These are phyloP conservation scores for Trichogramma evanescens DNA, from an alignment of 2,888 invertebrate genomes.

Conservation along the genomic window DNA sequence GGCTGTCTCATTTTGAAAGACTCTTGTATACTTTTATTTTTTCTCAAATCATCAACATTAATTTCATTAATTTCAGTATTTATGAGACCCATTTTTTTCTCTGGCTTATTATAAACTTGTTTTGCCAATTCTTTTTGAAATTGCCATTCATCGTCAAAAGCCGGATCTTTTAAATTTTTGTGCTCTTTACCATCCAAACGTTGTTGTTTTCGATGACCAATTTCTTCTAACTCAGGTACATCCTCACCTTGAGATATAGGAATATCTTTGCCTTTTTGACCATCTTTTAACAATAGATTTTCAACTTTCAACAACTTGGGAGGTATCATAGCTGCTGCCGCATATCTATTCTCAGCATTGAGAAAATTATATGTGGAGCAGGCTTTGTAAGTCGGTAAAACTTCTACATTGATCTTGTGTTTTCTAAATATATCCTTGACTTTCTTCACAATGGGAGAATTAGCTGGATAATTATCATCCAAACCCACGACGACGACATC, in stretches of 20 bases:
- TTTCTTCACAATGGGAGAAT: conserved; percentile 43
- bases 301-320: conserved; percentile 44
- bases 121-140: too few species aligned
- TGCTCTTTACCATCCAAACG: too few species aligned
- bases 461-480: conserved; percentile 50
- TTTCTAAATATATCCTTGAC: conserved; percentile 50
- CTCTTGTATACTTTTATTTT: neutral
- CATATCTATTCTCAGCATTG: conserved; percentile 69
- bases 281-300: neutral
- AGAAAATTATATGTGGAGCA: conserved; percentile 88
- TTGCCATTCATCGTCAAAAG: too few species aligned
- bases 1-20: neutral
- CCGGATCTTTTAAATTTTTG: too few species aligned
- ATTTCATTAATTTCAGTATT: neutral
- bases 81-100: too few species aligned
- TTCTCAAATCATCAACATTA: neutral
- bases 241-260: too few species aligned
- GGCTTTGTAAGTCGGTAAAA: conserved; percentile 76
- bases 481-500: conserved; percentile 70
- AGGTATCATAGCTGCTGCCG: conserved; percentile 65
- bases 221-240: too few species aligned
- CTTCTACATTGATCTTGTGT: conserved; percentile 65
- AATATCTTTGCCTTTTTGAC: too few species aligned
- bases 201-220: too few species aligned
- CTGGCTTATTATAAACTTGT: too few species aligned